Conservation (phyloP, 2,797 vertebrate species). For the Ptychobarbus kaznakovi region DNA sequence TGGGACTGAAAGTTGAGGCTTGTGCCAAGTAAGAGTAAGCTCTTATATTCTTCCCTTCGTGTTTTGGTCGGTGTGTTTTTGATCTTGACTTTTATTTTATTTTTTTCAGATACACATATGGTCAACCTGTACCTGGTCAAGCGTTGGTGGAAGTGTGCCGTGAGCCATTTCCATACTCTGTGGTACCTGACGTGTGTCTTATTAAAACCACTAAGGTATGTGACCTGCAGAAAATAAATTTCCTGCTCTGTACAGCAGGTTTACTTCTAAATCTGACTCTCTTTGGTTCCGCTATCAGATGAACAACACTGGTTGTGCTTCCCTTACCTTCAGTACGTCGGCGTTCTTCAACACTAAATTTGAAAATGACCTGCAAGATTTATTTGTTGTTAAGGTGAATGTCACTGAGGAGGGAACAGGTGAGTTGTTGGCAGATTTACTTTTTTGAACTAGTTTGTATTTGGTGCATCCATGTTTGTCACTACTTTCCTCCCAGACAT, state of each 20-base stretch:
- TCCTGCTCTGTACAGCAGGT: too few species aligned
- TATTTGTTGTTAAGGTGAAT: not conserved
- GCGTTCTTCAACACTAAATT: not conserved
- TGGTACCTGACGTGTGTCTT: not conserved
- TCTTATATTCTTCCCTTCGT: not conserved
- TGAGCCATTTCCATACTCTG: not conserved
- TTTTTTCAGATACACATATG: not conserved
- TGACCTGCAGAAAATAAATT: too few species aligned
- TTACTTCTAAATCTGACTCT: not conserved
- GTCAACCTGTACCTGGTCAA: not conserved
- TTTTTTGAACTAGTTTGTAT: too few species aligned
- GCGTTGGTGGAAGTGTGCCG: conserved; percentile 7
- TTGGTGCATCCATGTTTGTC: not conserved
- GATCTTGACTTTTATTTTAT: too few species aligned
- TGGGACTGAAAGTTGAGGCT: not conserved
- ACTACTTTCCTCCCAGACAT: not conserved
- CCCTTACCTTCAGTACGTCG: not conserved
- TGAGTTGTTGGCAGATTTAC: not conserved
- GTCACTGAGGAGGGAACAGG: conserved; percentile 56
- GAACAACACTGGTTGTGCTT: conserved; percentile 35
- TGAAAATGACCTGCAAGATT: not conserved
- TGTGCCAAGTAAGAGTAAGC: not conserved
- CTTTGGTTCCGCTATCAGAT: conserved; percentile 49
- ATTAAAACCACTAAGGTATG: not conserved
- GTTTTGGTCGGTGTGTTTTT: not conserved